Percentiles rank a stretch among this genome's conserved stretches.
phyloP scores from a whole-genome alignment of 2,888 invertebrate genomes.

The Latrodectus elegans region DNA sequence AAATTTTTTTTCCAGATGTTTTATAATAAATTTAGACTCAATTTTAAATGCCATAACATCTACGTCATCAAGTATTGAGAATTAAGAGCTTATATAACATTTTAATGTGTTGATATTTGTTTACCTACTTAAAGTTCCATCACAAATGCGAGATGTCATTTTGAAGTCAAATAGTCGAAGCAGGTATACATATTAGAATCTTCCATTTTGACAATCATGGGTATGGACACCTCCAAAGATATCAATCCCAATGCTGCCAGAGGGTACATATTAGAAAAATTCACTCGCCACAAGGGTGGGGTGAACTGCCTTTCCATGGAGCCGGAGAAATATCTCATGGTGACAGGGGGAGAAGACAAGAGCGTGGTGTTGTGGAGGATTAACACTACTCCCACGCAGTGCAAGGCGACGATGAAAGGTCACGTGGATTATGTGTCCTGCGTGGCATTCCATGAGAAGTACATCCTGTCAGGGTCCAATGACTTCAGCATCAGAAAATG shows the following conservation, averaged over 20 bases:
- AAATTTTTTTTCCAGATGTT: too few species aligned
- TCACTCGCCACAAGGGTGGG: slow-evolving; percentile 75
- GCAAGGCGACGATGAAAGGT: slow-evolving; percentile 73
- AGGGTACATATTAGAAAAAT: slow-evolving; percentile 68
- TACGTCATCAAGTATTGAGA: too few species aligned
- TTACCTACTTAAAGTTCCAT: too few species aligned
- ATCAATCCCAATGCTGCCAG: slow-evolving; percentile 60
- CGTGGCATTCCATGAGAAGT: slow-evolving; percentile 76
- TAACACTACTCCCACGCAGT: slow-evolving; percentile 75
- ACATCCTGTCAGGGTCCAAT: slow-evolving; percentile 76
- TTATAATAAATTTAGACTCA: too few species aligned
- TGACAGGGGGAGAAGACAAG: slow-evolving; percentile 77
- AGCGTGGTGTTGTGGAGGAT: slow-evolving; percentile 77
- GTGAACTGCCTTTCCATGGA: slow-evolving; percentile 78
- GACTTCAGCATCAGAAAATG: slow-evolving; percentile 77
- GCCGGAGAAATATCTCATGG: slow-evolving; percentile 76
- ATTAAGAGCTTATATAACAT: too few species aligned
- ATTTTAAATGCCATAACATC: too few species aligned
- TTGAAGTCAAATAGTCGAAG: too few species aligned
- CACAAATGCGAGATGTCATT: too few species aligned
- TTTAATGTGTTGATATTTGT: too few species aligned
- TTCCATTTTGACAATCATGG: slow-evolving; percentile 20
- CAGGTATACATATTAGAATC: too few species aligned
- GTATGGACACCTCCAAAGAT: slow-evolving; percentile 56
- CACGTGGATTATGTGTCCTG: slow-evolving; percentile 76